Conservation (phyloP, 2,888 invertebrate species). For the Limnephilus marmoratus region DNA sequence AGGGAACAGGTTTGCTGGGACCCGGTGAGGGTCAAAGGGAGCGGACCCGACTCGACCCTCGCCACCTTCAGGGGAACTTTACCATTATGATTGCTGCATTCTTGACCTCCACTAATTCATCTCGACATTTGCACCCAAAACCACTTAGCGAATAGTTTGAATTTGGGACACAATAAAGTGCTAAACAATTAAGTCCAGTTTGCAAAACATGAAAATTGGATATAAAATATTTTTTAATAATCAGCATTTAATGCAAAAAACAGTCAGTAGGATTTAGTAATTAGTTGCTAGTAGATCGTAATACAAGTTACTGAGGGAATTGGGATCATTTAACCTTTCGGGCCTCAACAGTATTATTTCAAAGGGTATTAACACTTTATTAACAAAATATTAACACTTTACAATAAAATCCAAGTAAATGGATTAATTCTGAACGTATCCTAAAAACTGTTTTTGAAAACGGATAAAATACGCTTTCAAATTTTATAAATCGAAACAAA, state of each 20-base stretch:
- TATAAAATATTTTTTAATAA: not conserved
- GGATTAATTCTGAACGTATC: too few relatives aligned
- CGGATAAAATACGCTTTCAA: too few relatives aligned
- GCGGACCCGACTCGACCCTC: conserved; percentile 26
- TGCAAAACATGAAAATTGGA: not conserved
- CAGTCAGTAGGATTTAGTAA: not conserved
- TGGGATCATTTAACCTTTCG: too few relatives aligned
- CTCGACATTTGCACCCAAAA: conserved; percentile 1
- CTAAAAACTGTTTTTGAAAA: too few relatives aligned
- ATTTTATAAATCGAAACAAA: too few relatives aligned
- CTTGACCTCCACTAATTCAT: conserved; percentile 33
- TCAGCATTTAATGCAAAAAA: not conserved
- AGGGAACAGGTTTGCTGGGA: conserved; percentile 25
- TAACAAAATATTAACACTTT: too few relatives aligned
- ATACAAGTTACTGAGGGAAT: not conserved
- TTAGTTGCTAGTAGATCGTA: not conserved
- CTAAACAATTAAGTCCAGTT: not conserved
- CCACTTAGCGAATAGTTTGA: not conserved
- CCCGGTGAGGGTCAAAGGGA: conserved; percentile 33
- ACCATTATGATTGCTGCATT: conserved; percentile 36
- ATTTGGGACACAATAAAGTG: not conserved
- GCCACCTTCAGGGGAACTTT: conserved; percentile 6
- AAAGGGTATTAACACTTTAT: too few relatives aligned
- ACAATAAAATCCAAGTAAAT: too few relatives aligned
- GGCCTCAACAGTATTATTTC: too few relatives aligned